phyloP scores from a whole-genome alignment of 2,888 invertebrate genomes.

The Melanostoma scalare region DNA sequence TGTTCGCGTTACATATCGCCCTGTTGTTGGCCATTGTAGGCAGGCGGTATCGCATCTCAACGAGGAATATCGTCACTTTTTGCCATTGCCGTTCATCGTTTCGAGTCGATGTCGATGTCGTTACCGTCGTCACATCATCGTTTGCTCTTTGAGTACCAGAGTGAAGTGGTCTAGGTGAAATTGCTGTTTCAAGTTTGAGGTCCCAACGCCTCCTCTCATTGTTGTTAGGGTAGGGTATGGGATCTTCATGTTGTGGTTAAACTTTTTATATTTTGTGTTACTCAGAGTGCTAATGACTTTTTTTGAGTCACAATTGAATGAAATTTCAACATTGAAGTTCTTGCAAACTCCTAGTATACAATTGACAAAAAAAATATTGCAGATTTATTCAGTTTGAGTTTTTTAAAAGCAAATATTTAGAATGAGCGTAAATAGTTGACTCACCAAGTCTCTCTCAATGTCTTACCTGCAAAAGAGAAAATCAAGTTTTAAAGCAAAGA shows the following conservation, averaged over 20 bases:
- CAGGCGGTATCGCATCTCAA: slow-evolving; percentile 21
- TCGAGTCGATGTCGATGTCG: slow-evolving; percentile 27
- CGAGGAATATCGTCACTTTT: slow-evolving; percentile 38
- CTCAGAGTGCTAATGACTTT: too few relatives aligned
- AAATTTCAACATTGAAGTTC: too few relatives aligned
- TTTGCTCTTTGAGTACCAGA: slow-evolving; percentile 4
- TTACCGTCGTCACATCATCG: slow-evolving; percentile 47
- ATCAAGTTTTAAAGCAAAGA: too few relatives aligned
- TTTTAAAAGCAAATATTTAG: too few relatives aligned
- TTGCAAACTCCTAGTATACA: too few relatives aligned
- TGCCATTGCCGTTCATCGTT: slow-evolving; percentile 21
- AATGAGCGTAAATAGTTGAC: too few relatives aligned
- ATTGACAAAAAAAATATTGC: too few relatives aligned
- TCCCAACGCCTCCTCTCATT: background rate
- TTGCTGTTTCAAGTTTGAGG: too few relatives aligned
- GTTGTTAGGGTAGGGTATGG: background rate
- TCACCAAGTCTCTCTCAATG: too few relatives aligned
- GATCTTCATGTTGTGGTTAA: slow-evolving; percentile 7
- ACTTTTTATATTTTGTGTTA: background rate
- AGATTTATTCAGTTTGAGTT: too few relatives aligned
- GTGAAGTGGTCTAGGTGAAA: background rate
- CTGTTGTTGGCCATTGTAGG: slow-evolving; percentile 27
- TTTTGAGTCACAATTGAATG: too few relatives aligned
- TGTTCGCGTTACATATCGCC: slow-evolving; percentile 67
- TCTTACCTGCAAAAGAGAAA: too few relatives aligned